Conservation (phyloP, 2,113 vertebrate genomes). For the Sphyrna mokarran region DNA sequence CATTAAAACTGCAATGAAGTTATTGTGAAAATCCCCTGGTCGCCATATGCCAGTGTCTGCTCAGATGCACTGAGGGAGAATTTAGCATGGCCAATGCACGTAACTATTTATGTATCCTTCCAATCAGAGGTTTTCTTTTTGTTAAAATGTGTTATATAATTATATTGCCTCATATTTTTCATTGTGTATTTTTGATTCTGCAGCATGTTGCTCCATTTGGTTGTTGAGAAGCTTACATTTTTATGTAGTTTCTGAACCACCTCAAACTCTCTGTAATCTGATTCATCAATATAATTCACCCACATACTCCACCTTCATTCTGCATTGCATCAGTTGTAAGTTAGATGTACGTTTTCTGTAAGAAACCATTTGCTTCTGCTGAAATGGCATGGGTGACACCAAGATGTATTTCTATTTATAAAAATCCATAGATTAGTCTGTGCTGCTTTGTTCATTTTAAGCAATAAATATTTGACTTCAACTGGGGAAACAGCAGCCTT, state of each 20-base stretch:
- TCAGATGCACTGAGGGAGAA: no score
- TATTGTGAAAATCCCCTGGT: no score
- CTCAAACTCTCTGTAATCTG: neutral
- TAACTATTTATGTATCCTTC: neutral
- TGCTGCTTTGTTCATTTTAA: neutral
- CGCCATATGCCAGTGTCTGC: no score
- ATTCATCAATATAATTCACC: neutral
- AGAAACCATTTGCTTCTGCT: neutral
- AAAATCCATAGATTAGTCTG: neutral
- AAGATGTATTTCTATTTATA: neutral
- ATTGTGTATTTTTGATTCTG: neutral
- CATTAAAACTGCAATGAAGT: no score
- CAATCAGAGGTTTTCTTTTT: neutral
- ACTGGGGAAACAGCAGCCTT: neutral
- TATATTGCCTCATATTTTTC: neutral
- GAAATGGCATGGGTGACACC: neutral
- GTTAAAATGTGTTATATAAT: neutral
- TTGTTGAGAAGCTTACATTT: neutral
- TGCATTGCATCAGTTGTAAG: neutral
- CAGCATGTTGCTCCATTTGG: neutral
- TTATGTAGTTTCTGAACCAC: neutral
- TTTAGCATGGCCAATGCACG: no score
- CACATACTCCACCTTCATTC: neutral
- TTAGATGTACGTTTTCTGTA: neutral
- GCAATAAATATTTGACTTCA: neutral